A percentile compares a stretch with the other conserved stretches of the same genome.
phyloP scores from a whole-genome alignment of 2,888 invertebrate genomes.

The Cantharis rustica region DNA sequence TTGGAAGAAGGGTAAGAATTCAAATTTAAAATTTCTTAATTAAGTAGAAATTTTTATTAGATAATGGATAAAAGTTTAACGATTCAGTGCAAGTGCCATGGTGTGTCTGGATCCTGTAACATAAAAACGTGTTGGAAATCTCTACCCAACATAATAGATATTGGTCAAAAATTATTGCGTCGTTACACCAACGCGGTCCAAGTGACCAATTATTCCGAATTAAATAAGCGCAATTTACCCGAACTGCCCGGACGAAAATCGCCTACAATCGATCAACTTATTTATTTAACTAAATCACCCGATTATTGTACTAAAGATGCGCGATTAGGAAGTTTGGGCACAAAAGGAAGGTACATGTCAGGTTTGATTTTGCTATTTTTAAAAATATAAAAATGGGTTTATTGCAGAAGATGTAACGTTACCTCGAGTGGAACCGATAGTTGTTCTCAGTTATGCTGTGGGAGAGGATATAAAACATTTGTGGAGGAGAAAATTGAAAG shows the following conservation, averaged over 20 bases:
- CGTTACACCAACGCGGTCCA: conserved; percentile 64
- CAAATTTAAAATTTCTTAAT: background rate
- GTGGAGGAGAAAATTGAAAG: conserved; percentile 71
- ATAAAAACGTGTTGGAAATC: conserved; percentile 83
- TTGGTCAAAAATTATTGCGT: conserved; percentile 63
- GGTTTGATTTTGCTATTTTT: too few relatives aligned
- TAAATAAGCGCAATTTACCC: conserved; percentile 40
- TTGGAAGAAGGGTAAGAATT: conserved; percentile 70
- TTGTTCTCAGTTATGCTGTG: conserved; percentile 83
- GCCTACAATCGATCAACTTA: conserved; percentile 64
- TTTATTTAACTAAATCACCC: conserved; percentile 80
- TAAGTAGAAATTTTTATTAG: conserved; percentile 53
- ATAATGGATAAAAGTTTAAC: conserved; percentile 65
- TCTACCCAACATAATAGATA: conserved; percentile 63
- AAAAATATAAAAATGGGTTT: too few relatives aligned
- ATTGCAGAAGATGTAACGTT: conserved; percentile 63
- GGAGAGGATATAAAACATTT: conserved; percentile 75
- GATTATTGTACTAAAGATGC: conserved; percentile 81
- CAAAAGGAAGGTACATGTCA: conserved; percentile 69
- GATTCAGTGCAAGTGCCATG: conserved; percentile 81
- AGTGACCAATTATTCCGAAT: conserved; percentile 40
- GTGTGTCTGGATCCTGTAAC: conserved; percentile 82
- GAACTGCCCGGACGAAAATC: conserved; percentile 48
- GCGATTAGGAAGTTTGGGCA: conserved; percentile 76
- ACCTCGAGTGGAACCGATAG: conserved; percentile 70